These are phyloP conservation scores for Agrypnia vestita DNA, from an alignment of 1,140 invertebrate species.

Conservation along the genomic window DNA sequence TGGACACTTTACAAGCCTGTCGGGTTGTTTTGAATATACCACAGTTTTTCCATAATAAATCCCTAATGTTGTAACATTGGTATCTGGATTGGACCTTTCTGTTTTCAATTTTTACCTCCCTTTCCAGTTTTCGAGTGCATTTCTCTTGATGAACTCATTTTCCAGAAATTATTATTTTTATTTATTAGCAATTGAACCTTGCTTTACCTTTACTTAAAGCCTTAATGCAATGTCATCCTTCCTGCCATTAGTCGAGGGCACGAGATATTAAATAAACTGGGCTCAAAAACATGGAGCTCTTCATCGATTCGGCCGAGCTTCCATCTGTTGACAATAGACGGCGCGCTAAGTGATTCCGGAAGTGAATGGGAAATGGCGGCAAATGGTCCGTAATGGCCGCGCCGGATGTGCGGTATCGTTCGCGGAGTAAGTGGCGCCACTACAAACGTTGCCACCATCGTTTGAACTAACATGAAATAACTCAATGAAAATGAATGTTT, in stretches of 20 bases:
- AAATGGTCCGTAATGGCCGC: slow-evolving; percentile 48
- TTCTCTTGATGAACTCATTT: no score
- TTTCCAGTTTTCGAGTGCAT: no score
- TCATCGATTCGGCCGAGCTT: not conserved
- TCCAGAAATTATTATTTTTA: no score
- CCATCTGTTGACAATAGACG: slow-evolving; percentile 47
- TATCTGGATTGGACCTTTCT: no score
- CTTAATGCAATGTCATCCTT: no score
- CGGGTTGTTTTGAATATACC: no score
- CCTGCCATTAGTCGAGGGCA: not conserved
- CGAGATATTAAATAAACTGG: slow-evolving; percentile 31
- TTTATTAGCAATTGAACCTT: no score
- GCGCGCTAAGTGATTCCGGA: slow-evolving; percentile 49
- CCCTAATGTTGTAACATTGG: no score
- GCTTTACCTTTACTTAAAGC: no score
- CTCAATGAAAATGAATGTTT: not conserved
- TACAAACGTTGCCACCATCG: slow-evolving; percentile 1
- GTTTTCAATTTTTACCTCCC: no score
- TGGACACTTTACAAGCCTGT: no score
- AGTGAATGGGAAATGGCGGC: slow-evolving; percentile 47
- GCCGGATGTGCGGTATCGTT: slow-evolving; percentile 37
- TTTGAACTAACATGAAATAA: not conserved
- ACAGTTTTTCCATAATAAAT: no score
- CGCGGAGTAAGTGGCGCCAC: slow-evolving; percentile 32
- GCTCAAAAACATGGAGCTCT: not conserved